These are phyloP conservation scores for Spisula solida DNA, from an alignment of 2,888 invertebrate species.

Conservation along the genomic window DNA sequence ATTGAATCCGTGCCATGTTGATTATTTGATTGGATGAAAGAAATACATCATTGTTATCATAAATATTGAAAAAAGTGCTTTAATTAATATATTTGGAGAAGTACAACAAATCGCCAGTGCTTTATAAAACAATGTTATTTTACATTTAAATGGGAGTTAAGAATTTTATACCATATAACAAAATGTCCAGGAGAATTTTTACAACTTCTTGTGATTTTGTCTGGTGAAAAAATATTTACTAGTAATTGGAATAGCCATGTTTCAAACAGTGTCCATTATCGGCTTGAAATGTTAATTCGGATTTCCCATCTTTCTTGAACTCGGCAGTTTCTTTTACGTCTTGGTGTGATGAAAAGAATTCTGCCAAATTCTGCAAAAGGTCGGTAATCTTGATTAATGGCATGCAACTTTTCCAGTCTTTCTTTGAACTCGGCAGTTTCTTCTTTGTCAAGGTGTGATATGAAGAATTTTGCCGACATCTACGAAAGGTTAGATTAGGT, in stretches of 20 bases:
- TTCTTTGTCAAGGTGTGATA: not conserved
- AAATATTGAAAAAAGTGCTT: slow-evolving; percentile 51
- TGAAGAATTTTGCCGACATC: not conserved
- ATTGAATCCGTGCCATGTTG: slow-evolving; percentile 63
- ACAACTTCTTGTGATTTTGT: slow-evolving; percentile 33
- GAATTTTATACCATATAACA: slow-evolving; percentile 25
- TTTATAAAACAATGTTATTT: slow-evolving; percentile 44
- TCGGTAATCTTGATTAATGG: no score
- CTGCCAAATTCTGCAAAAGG: not conserved
- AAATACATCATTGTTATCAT: slow-evolving; percentile 55
- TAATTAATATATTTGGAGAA: slow-evolving; percentile 45
- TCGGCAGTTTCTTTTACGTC: not conserved
- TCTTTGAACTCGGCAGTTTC: not conserved
- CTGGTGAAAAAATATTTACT: not conserved
- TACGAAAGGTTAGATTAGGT: no score
- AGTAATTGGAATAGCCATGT: not conserved
- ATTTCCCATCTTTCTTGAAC: not conserved
- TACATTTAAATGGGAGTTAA: not conserved
- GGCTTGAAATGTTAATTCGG: not conserved
- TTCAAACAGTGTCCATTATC: not conserved
- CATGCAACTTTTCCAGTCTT: not conserved
- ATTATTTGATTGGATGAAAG: slow-evolving; percentile 23
- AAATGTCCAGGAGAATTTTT: slow-evolving; percentile 30
- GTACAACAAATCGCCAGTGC: slow-evolving; percentile 49
- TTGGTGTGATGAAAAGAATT: not conserved